Evolutionary conservation across 2,113 vertebrate species (phyloP).

Genomic region (Xyliphius kryptos): DNA sequence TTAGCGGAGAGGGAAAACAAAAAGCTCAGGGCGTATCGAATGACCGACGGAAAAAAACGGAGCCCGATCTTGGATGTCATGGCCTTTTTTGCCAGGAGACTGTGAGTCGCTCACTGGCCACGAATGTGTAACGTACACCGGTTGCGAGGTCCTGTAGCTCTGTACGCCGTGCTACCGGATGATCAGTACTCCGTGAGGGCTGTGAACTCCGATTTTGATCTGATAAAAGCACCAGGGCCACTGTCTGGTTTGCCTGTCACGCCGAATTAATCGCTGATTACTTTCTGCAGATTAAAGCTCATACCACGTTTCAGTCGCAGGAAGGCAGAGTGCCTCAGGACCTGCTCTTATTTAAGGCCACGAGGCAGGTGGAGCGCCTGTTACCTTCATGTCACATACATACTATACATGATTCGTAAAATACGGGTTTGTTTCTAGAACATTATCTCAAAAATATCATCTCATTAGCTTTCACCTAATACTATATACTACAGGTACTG

Average conservation of each 20-base stretch:
- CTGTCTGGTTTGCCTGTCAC: slow-evolving; percentile 1
- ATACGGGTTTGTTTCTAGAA: too few species aligned
- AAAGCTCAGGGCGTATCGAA: slow-evolving; percentile 26
- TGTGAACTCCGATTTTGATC: slow-evolving; percentile 59
- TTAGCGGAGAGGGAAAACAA: slow-evolving; percentile 44
- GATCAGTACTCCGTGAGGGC: slow-evolving; percentile 53
- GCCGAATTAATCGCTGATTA: slow-evolving; percentile 22
- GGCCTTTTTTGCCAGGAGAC: slow-evolving; percentile 33
- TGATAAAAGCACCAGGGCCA: slow-evolving; percentile 46
- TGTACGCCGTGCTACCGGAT: slow-evolving; percentile 46
- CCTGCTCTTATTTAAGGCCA: not conserved
- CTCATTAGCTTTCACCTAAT: too few species aligned
- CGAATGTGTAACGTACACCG: slow-evolving; percentile 49
- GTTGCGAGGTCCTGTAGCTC: slow-evolving; percentile 49
- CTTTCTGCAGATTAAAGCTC: slow-evolving; percentile 21
- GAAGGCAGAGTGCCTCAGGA: not conserved
- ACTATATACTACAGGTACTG: too few species aligned
- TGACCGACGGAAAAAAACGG: slow-evolving; percentile 19
- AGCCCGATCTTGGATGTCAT: slow-evolving; percentile 38
- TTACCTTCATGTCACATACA: too few species aligned
- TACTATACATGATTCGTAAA: too few species aligned
- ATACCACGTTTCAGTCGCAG: slow-evolving; percentile 13
- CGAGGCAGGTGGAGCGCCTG: slow-evolving; percentile 1
- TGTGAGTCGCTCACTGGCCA: slow-evolving; percentile 52
- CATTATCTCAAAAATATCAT: too few species aligned